These are phyloP conservation scores for Aplocera efformata DNA, from an alignment of 2,888 invertebrate genomes.

Conservation along the genomic window DNA sequence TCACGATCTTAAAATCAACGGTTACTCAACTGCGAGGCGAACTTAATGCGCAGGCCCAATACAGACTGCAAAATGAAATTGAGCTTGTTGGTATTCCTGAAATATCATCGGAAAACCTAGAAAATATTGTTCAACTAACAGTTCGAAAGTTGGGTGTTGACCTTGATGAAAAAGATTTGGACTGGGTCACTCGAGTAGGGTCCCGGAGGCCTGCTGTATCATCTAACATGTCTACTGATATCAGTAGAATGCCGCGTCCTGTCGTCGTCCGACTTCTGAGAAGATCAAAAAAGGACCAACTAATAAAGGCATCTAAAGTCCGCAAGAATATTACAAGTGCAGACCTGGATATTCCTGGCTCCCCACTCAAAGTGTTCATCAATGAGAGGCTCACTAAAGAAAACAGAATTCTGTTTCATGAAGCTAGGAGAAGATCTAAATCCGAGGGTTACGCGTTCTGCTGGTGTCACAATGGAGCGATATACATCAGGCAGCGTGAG, in stretches of 20 bases:
- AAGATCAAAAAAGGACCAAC: too few relatives aligned
- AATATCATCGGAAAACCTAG: not conserved
- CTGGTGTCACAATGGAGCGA: too few relatives aligned
- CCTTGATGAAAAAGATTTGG: not conserved
- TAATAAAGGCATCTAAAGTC: too few relatives aligned
- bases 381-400: too few relatives aligned
- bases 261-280: too few relatives aligned
- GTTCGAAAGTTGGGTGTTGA: not conserved
- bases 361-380: not conserved
- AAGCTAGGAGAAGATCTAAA: too few relatives aligned
- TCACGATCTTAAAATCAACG: not conserved
- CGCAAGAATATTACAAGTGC: not conserved
- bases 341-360: not conserved
- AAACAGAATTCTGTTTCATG: too few relatives aligned
- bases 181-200: not conserved
- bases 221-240: not conserved
- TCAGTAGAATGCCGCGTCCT: not conserved
- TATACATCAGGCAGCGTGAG: too few relatives aligned
- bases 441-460: too few relatives aligned
- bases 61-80: not conserved
- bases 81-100: slow-evolving; percentile 1
- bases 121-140: not conserved
- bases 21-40: not conserved
- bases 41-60: not conserved
- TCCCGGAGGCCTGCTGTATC: not conserved